Evolutionary conservation across 2,113 vertebrate genomes (phyloP).

Genomic region (Rhabdornis inornatus): DNA sequence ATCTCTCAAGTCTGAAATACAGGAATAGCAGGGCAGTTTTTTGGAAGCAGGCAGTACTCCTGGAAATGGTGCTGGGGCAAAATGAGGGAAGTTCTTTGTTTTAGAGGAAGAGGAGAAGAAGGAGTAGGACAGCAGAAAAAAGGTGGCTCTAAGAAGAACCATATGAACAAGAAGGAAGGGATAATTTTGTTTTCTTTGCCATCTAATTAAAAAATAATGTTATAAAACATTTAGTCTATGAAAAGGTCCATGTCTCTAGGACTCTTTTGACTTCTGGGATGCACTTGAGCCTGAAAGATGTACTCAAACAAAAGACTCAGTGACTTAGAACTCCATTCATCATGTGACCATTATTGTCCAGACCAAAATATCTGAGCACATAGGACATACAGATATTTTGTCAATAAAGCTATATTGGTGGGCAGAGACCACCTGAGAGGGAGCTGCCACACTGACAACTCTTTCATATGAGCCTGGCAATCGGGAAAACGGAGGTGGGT

Average conservation of each 20-base stretch:
- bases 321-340: not conserved
- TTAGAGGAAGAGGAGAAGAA: not conserved
- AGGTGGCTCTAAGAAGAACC: not conserved
- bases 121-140: not conserved
- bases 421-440: not conserved
- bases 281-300: not conserved
- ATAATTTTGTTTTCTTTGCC: not conserved
- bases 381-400: not conserved
- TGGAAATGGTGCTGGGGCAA: accelerated
- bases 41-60: not conserved
- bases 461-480: not conserved
- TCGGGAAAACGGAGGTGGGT: not conserved
- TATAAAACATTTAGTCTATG: not conserved
- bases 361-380: not conserved
- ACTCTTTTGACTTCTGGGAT: not conserved
- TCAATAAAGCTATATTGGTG: not conserved
- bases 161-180: not conserved
- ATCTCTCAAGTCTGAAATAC: not conserved
- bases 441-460: not conserved
- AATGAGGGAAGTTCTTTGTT: not conserved
- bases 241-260: not conserved
- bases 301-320: not conserved
- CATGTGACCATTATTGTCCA: not conserved
- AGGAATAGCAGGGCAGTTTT: not conserved
- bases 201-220: not conserved